These are phyloP conservation scores for Pelecanoides urinatrix DNA, from an alignment of 2,113 vertebrate species.

Conservation along the genomic window DNA sequence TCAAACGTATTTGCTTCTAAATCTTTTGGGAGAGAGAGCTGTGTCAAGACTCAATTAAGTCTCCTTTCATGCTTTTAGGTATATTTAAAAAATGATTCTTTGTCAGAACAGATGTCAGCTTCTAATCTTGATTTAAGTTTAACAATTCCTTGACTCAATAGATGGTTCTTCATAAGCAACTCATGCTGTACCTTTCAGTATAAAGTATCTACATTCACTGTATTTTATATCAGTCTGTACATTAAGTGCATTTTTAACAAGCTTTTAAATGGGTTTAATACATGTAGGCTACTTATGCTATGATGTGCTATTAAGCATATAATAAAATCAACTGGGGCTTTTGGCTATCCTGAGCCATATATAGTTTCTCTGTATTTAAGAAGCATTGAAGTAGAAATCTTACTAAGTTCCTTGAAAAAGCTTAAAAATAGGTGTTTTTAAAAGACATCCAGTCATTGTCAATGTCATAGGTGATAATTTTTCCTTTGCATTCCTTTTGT, in stretches of 20 bases:
- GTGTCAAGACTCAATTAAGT: neutral
- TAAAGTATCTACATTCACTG: neutral
- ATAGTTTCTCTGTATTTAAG: neutral
- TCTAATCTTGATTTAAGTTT: neutral
- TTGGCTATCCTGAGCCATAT: neutral
- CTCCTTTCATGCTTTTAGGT: neutral
- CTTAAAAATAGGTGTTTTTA: neutral
- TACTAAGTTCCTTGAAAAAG: neutral
- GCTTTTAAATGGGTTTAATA: neutral
- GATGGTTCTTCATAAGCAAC: neutral
- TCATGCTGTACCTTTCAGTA: neutral
- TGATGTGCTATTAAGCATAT: neutral
- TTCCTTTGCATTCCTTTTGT: neutral
- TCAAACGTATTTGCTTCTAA: neutral
- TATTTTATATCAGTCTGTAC: neutral
- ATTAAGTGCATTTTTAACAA: neutral
- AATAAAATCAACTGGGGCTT: neutral
- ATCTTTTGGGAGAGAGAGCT: neutral
- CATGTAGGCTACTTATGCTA: neutral
- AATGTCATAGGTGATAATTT: accelerated
- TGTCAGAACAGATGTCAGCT: neutral
- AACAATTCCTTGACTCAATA: neutral
- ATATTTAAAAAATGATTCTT: neutral
- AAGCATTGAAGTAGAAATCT: neutral
- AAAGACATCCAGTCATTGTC: neutral